phyloP scores from a whole-genome alignment of 2,113 vertebrate species.

The Myocastor coypus region DNA sequence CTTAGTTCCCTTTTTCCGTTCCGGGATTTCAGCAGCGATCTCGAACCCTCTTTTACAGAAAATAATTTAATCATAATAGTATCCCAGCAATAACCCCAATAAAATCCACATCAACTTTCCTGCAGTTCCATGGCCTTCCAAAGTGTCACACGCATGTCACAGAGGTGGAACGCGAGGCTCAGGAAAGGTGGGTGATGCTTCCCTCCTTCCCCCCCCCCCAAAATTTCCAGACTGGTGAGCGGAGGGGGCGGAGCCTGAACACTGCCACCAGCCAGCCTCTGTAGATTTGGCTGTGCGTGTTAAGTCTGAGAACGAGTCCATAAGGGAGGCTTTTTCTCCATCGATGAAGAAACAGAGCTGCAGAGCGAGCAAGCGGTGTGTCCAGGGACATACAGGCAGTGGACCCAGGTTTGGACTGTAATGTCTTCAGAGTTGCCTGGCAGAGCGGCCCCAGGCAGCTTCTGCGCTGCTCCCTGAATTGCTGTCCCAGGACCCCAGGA shows the following conservation, averaged over 20 bases:
- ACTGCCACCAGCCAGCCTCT: background rate
- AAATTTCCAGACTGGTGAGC: background rate
- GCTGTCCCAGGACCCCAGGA: background rate
- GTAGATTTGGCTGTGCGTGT: no score
- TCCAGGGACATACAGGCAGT: background rate
- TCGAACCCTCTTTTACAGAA: background rate
- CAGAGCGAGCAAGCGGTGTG: background rate
- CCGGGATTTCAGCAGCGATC: background rate
- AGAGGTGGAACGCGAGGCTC: background rate
- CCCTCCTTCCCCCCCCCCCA: fast-evolving
- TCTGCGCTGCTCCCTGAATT: background rate
- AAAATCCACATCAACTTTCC: background rate
- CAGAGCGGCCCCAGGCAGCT: background rate
- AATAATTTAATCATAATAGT: background rate
- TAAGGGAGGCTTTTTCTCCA: background rate
- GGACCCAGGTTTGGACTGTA: no score
- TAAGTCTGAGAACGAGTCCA: background rate
- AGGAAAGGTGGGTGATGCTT: background rate
- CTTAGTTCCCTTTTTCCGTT: background rate
- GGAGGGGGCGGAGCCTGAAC: background rate
- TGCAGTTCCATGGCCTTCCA: background rate
- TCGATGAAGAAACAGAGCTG: background rate
- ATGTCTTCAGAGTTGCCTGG: background rate
- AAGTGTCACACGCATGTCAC: background rate
- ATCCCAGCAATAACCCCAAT: fast-evolving